phyloP scores from a whole-genome alignment of 2,797 vertebrate genomes.

The Phoxinus dragarum region DNA sequence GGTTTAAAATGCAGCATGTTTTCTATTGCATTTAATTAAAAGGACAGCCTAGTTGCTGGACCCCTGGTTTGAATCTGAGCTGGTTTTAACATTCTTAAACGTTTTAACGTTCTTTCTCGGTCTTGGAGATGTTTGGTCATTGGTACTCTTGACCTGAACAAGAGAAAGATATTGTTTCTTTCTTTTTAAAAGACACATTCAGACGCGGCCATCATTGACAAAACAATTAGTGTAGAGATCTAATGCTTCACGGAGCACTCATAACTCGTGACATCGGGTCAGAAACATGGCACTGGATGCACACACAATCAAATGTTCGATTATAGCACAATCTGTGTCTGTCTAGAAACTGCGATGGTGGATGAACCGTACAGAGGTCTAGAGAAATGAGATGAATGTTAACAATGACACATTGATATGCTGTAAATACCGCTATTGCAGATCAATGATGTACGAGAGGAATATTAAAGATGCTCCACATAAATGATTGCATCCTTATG shows the following conservation, averaged over 20 bases:
- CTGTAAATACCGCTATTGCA: slow-evolving; percentile 27
- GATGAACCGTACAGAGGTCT: slow-evolving; percentile 41
- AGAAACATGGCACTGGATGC: slow-evolving; percentile 39
- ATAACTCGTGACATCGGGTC: slow-evolving; percentile 39
- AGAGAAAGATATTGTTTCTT: slow-evolving; percentile 1
- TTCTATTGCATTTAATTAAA: background rate
- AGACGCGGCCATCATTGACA: slow-evolving; percentile 20
- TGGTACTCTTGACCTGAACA: slow-evolving; percentile 10
- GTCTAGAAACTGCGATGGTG: slow-evolving; percentile 21
- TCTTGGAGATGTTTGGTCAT: background rate
- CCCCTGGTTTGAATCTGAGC: background rate
- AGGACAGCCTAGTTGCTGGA: background rate
- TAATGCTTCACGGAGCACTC: slow-evolving; percentile 29
- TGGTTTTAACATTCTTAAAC: background rate
- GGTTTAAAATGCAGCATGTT: background rate
- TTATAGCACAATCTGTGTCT: slow-evolving; percentile 37
- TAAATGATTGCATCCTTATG: background rate
- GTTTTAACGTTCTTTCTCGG: background rate
- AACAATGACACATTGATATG: slow-evolving; percentile 44
- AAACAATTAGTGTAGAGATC: slow-evolving; percentile 36
- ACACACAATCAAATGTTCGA: slow-evolving; percentile 37
- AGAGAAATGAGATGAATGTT: slow-evolving; percentile 20
- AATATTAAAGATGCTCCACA: background rate
- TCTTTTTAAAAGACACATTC: background rate
- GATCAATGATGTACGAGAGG: slow-evolving; percentile 31